Evolutionary conservation across 1,140 invertebrate species (phyloP).

Genomic region (Coboldia fuscipes): DNA sequence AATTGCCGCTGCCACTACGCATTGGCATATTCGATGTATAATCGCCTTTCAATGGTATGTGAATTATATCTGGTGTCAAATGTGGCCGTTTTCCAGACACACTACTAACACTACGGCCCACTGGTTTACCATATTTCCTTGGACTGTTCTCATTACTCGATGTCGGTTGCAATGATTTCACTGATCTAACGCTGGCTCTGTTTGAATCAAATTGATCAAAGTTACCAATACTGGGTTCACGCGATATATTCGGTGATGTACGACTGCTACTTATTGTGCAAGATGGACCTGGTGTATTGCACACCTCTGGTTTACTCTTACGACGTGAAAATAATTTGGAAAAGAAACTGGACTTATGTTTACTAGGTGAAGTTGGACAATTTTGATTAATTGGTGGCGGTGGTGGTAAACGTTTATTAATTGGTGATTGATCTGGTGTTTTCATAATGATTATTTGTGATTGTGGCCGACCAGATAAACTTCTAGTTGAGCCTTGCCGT

Average conservation of each 20-base stretch:
- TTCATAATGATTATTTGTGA: conserved; percentile 21
- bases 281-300: conserved; percentile 6
- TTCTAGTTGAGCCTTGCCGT: conserved; percentile 9
- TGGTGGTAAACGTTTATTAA: conserved; percentile 24
- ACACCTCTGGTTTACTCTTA: conserved; percentile 23
- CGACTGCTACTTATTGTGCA: conserved; percentile 5
- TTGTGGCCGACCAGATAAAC: conserved; percentile 12
- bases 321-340: conserved; percentile 34
- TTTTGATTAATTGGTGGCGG: conserved; percentile 15
- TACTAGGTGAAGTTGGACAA: conserved; percentile 25
- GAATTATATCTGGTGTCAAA: conserved; percentile 25
- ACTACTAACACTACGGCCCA: conserved; percentile 30
- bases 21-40: conserved; percentile 15
- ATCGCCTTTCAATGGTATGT: conserved; percentile 35
- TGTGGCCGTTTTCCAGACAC: conserved; percentile 28
- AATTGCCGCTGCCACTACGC: conserved; percentile 9
- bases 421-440: conserved; percentile 18
- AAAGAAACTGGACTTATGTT: conserved; percentile 38
- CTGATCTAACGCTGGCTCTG: conserved; percentile 12
- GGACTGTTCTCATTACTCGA: conserved; percentile 6
- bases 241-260: conserved; percentile 9
- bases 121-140: conserved; percentile 20
- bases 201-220: conserved; percentile 12
- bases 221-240: conserved; percentile 13
- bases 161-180: conserved; percentile 10